Percentiles rank a stretch among this genome's conserved stretches.
Conservation (phyloP, 2,113 vertebrate genomes). For the Sula dactylatra region DNA sequence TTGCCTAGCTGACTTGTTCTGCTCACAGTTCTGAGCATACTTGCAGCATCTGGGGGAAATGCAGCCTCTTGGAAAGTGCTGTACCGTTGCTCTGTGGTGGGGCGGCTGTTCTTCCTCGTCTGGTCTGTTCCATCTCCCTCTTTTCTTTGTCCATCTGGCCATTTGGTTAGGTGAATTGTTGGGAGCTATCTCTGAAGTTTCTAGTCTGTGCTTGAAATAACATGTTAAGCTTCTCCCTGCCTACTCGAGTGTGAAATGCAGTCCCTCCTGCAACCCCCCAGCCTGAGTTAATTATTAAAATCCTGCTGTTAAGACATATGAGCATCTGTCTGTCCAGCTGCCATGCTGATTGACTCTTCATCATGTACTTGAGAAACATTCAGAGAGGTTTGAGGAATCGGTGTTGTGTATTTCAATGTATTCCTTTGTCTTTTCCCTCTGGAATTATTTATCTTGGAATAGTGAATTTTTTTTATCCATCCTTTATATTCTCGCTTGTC, state of each 20-base stretch:
- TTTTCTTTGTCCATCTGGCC: not conserved
- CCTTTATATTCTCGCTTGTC: not conserved
- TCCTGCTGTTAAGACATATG: constrained; percentile 8
- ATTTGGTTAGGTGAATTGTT: not conserved
- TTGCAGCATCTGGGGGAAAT: not conserved
- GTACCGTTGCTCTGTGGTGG: not conserved
- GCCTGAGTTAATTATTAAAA: constrained; percentile 50
- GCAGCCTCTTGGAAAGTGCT: not conserved
- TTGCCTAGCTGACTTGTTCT: not conserved
- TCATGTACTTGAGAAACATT: not conserved
- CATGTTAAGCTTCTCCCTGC: not conserved
- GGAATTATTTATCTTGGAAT: not conserved
- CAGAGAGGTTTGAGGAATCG: not conserved
- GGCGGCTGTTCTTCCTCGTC: not conserved
- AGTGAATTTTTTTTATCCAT: not conserved
- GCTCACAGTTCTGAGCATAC: accelerated
- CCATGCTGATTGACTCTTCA: not conserved
- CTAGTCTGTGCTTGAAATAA: not conserved
- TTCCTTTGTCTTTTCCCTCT: not conserved
- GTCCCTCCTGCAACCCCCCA: not conserved
- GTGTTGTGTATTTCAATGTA: not conserved
- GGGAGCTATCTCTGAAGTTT: not conserved
- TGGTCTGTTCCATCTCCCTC: not conserved
- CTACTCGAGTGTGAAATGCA: not conserved
- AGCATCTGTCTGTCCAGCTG: constrained; percentile 59